Percentiles rank a stretch among this genome's conserved stretches.
phyloP scores from a whole-genome alignment of 2,113 vertebrate species.

The Emydocephalus ijimae region DNA sequence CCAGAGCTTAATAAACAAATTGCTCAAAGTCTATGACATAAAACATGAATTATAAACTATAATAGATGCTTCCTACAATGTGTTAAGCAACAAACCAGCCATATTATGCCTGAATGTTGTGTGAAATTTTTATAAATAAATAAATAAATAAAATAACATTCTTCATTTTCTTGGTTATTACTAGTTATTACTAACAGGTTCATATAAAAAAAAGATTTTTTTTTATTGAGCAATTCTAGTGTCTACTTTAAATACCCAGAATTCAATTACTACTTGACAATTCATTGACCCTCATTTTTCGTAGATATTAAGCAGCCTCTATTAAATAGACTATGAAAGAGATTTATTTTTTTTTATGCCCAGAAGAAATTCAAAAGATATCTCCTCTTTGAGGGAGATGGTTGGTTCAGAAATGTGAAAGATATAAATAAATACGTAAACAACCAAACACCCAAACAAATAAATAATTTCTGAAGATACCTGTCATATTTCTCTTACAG shows the following conservation, averaged over 20 bases:
- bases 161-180: background rate
- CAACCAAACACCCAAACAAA: too few species aligned
- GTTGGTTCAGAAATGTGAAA: too few species aligned
- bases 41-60: background rate
- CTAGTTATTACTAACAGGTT: background rate
- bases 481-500: too few species aligned
- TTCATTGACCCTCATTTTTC: background rate
- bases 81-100: background rate
- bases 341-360: too few species aligned
- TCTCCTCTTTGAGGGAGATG: too few species aligned
- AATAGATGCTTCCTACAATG: background rate
- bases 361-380: too few species aligned
- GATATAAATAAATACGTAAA: too few species aligned
- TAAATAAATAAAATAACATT: background rate
- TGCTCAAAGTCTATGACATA: background rate
- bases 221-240: background rate
- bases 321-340: too few species aligned
- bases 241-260: background rate
- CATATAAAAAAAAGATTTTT: background rate
- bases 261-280: background rate
- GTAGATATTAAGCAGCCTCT: background rate
- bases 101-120: background rate
- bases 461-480: too few species aligned
- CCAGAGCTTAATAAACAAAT: background rate
- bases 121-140: background rate